Evolutionary conservation across 2,113 vertebrate genomes (phyloP).

Genomic region (Eretmochelys imbricata): DNA sequence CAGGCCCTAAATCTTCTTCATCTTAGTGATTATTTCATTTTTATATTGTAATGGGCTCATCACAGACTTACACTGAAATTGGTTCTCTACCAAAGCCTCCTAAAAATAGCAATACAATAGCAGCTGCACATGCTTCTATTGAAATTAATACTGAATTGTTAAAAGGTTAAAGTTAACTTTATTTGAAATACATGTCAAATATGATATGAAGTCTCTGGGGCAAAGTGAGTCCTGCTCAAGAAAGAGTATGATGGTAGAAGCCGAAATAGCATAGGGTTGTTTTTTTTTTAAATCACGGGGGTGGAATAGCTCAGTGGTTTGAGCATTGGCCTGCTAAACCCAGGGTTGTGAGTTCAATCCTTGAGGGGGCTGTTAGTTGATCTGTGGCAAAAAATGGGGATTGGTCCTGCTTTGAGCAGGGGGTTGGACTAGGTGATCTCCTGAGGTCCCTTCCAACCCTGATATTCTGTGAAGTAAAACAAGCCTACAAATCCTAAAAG

Average conservation of each 20-base stretch:
- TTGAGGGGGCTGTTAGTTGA: too few relatives aligned
- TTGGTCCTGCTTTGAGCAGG: too few relatives aligned
- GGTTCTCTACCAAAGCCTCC: constrained; percentile 22
- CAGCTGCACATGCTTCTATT: not conserved
- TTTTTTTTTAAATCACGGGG: not conserved
- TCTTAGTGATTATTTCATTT: not conserved
- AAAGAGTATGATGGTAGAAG: not conserved
- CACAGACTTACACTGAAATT: constrained; percentile 3
- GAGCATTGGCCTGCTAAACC: too few relatives aligned
- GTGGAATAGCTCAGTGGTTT: too few relatives aligned
- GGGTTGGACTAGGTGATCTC: too few relatives aligned
- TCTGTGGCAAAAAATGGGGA: too few relatives aligned
- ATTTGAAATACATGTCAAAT: not conserved
- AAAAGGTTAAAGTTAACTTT: not conserved
- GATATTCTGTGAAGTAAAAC: not conserved
- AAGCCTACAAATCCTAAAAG: not conserved
- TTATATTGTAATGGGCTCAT: constrained; percentile 29
- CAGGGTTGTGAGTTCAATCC: too few relatives aligned
- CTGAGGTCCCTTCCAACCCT: too few relatives aligned
- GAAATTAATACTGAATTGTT: not conserved
- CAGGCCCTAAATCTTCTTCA: not conserved
- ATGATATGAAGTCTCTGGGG: not conserved
- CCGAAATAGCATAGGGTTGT: not conserved
- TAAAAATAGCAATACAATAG: constrained; percentile 22
- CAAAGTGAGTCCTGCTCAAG: not conserved